A percentile compares a stretch with the other conserved stretches of the same genome.
Evolutionary conservation across 2,797 vertebrate species (phyloP).

Genomic region (Denticeps clupeoides): DNA sequence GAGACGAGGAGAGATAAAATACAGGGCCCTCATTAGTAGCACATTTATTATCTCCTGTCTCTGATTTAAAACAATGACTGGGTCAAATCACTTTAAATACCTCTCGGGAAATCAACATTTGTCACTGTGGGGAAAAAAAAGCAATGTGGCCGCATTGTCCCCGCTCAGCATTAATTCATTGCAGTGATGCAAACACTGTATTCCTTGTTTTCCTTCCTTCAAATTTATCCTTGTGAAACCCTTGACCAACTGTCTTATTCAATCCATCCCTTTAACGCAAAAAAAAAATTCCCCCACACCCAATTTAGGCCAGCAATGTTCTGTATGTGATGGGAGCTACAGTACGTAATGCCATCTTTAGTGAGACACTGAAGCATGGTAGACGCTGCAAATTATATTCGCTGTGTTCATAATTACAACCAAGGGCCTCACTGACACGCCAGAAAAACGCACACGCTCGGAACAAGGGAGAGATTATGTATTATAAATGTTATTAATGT

Average conservation of each 20-base stretch:
- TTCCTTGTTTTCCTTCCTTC: slow-evolving; percentile 55
- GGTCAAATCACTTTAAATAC: slow-evolving; percentile 72
- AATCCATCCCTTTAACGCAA: slow-evolving; percentile 59
- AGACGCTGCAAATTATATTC: slow-evolving; percentile 57
- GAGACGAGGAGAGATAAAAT: slow-evolving; percentile 52
- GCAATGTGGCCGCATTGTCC: slow-evolving; percentile 13
- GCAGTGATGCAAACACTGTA: slow-evolving; percentile 42
- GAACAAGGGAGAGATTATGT: slow-evolving; percentile 59
- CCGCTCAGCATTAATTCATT: slow-evolving; percentile 57
- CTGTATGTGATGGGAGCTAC: slow-evolving; percentile 19
- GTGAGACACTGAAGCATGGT: slow-evolving; percentile 46
- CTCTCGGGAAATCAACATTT: slow-evolving; percentile 73
- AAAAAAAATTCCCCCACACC: slow-evolving; percentile 57
- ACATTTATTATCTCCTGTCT: slow-evolving; percentile 73
- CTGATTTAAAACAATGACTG: slow-evolving; percentile 71
- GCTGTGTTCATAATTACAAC: slow-evolving; percentile 59
- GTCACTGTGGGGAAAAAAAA: slow-evolving; percentile 46
- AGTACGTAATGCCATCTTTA: slow-evolving; percentile 53
- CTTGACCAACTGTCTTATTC: slow-evolving; percentile 54
- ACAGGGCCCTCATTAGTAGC: slow-evolving; percentile 65
- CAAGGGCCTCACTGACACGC: slow-evolving; percentile 34
- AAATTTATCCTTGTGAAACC: slow-evolving; percentile 59
- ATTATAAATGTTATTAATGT: slow-evolving; percentile 68
- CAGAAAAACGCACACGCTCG: slow-evolving; percentile 41
- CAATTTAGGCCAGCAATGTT: slow-evolving; percentile 52